Evolutionary conservation across 2,797 vertebrate genomes (phyloP).

Genomic region (Phalloptychus januarius): DNA sequence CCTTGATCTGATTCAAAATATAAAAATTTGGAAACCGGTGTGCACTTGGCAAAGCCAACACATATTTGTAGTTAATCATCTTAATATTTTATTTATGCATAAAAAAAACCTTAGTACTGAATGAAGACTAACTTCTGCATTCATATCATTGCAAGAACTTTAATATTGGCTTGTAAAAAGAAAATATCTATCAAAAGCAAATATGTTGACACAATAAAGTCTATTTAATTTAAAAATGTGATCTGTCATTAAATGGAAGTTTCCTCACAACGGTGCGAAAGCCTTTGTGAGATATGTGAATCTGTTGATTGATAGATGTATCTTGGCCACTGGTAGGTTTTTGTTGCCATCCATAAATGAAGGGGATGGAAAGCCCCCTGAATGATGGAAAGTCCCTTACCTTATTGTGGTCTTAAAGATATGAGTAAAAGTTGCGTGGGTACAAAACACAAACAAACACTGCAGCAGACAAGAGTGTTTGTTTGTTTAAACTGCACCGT

Average conservation of each 20-base stretch:
- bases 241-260: background rate
- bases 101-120: background rate
- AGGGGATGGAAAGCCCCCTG: background rate
- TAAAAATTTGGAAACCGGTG: background rate
- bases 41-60: background rate
- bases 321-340: background rate
- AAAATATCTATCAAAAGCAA: background rate
- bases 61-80: background rate
- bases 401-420: background rate
- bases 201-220: background rate
- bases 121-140: background rate
- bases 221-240: background rate
- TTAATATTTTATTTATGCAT: background rate
- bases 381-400: background rate
- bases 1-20: background rate
- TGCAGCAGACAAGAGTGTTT: background rate
- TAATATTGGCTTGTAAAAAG: background rate
- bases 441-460: background rate
- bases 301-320: background rate
- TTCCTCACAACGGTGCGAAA: background rate
- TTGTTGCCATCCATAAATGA: background rate
- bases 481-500: background rate
- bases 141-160: background rate
- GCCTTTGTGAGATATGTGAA: background rate
- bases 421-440: background rate